phyloP scores from a whole-genome alignment of 2,113 vertebrate species.

The Raphicerus campestris region DNA sequence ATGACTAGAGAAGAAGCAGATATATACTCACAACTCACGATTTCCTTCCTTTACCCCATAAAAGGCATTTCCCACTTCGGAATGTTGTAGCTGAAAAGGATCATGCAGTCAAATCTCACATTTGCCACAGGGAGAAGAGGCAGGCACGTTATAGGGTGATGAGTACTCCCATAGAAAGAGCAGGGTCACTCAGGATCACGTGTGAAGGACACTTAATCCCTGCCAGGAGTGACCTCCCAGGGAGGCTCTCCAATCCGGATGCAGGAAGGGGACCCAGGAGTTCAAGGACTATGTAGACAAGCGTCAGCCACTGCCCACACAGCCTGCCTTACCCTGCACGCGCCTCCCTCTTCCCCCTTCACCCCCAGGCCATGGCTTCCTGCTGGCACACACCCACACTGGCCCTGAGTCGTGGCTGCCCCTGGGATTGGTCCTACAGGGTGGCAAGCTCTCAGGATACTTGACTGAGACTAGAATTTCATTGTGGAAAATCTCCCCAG shows the following conservation, averaged over 20 bases:
- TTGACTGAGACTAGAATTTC: constrained; percentile 66
- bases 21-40: neutral
- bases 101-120: neutral
- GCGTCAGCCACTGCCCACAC: neutral
- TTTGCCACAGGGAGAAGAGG: neutral
- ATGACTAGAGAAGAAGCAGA: neutral
- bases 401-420: neutral
- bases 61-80: neutral
- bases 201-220: neutral
- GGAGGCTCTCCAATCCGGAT: neutral
- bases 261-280: neutral
- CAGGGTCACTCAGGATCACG: neutral
- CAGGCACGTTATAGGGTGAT: neutral
- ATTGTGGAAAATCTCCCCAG: constrained; percentile 75
- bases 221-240: neutral
- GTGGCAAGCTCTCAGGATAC: constrained; percentile 53
- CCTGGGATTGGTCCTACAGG: constrained; percentile 49
- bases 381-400: neutral
- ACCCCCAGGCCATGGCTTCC: neutral
- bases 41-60: neutral
- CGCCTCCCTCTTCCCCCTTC: neutral
- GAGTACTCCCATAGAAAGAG: neutral
- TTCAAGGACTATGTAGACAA: neutral
- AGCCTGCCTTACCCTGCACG: neutral
- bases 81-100: neutral